Evolutionary conservation across 2,888 invertebrate species (phyloP).

Genomic region (Morpho achilles): DNA sequence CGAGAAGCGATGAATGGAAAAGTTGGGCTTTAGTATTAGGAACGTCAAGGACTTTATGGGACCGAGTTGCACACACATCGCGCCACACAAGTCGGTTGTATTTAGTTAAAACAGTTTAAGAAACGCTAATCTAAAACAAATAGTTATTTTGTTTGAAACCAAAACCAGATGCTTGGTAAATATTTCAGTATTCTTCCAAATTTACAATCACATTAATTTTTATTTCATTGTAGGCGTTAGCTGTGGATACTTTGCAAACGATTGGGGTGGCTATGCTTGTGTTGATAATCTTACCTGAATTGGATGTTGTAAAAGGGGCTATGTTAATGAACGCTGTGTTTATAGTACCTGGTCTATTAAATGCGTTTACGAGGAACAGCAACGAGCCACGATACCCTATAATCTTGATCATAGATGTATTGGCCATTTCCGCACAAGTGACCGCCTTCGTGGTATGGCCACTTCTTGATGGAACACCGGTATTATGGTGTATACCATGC

Average conservation of each 20-base stretch:
- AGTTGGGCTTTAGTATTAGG: too few species aligned
- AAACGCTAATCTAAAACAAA: too few species aligned
- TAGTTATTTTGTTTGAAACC: too few species aligned
- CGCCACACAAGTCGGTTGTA: too few species aligned
- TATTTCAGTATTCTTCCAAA: too few species aligned
- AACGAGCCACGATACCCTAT: constrained; percentile 50
- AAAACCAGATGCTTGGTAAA: too few species aligned
- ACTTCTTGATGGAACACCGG: constrained; percentile 64
- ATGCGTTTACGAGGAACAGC: constrained; percentile 72
- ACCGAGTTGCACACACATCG: too few species aligned
- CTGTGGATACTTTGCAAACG: constrained; percentile 89
- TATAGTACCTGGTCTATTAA: constrained; percentile 87
- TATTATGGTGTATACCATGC: constrained; percentile 81
- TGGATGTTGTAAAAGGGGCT: constrained; percentile 89
- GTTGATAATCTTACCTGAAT: constrained; percentile 86
- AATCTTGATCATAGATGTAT: constrained; percentile 73
- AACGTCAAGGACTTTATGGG: too few species aligned
- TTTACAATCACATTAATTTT: neutral
- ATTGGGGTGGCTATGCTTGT: constrained; percentile 88
- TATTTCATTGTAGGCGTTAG: constrained; percentile 63
- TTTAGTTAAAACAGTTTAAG: too few species aligned
- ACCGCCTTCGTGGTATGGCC: constrained; percentile 86
- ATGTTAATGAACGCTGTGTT: constrained; percentile 92
- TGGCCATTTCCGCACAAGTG: constrained; percentile 82
- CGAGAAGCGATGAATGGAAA: too few species aligned